phyloP scores from a whole-genome alignment of 2,113 vertebrate species.

The Hiodon alosoides region DNA sequence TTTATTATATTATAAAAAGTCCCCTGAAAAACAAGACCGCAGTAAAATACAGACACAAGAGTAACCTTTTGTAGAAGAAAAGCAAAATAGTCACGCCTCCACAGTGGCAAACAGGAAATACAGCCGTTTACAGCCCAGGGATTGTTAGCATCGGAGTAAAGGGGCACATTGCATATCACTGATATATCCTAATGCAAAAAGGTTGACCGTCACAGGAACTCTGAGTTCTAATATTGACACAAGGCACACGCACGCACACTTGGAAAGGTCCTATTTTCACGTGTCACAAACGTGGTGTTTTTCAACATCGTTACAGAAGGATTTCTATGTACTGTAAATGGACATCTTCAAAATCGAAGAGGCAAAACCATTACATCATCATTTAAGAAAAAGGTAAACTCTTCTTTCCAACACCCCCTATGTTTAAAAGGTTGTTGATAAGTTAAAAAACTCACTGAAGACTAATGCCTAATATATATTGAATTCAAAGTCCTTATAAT shows the following conservation, averaged over 20 bases:
- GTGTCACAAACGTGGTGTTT: background rate
- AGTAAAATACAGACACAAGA: slow-evolving; percentile 34
- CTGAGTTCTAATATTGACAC: background rate
- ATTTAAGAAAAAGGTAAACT: background rate
- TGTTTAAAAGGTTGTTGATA: background rate
- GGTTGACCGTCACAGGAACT: too few relatives aligned
- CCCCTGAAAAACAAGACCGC: slow-evolving; percentile 38
- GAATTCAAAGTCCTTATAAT: background rate
- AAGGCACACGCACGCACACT: slow-evolving; percentile 18
- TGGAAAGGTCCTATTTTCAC: background rate
- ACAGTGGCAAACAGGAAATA: slow-evolving; percentile 47
- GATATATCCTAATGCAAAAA: too few relatives aligned
- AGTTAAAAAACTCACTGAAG: background rate
- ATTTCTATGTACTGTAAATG: background rate
- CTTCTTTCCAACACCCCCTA: background rate
- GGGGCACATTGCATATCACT: background rate
- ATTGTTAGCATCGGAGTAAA: background rate
- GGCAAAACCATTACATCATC: background rate
- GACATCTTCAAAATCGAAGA: background rate
- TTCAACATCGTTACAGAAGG: slow-evolving; percentile 6
- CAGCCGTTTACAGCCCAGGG: slow-evolving; percentile 3
- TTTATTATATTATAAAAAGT: slow-evolving; percentile 37
- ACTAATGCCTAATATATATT: background rate
- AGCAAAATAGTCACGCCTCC: slow-evolving; percentile 22
- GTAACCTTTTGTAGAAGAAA: slow-evolving; percentile 31